Conservation (phyloP, 2,888 invertebrate species). For the Eledona agricola region DNA sequence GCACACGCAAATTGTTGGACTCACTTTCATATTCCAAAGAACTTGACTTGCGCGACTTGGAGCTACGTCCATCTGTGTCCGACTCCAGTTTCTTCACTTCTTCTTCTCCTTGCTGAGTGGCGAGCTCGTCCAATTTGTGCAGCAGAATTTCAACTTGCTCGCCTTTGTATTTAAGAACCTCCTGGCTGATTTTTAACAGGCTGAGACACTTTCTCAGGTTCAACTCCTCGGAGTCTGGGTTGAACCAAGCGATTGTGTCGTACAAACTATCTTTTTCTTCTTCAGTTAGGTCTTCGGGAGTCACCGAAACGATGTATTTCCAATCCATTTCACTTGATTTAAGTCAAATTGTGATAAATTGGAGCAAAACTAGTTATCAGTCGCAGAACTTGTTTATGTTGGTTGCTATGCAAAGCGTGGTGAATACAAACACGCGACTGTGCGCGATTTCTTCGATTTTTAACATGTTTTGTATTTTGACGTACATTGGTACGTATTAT, state of each 20-base stretch:
- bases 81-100: slow-evolving; percentile 57
- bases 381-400: slow-evolving; percentile 56
- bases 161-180: slow-evolving; percentile 73
- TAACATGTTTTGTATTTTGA: slow-evolving; percentile 46
- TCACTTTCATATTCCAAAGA: slow-evolving; percentile 47
- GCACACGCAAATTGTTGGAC: slow-evolving; percentile 8
- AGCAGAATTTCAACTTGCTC: slow-evolving; percentile 70
- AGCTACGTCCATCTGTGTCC: slow-evolving; percentile 55
- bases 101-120: slow-evolving; percentile 62
- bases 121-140: slow-evolving; percentile 65
- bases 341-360: slow-evolving; percentile 32
- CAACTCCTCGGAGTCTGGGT: slow-evolving; percentile 67
- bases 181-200: slow-evolving; percentile 71
- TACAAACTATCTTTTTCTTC: slow-evolving; percentile 72
- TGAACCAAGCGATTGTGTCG: slow-evolving; percentile 70
- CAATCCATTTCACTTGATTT: no score
- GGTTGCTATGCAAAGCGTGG: slow-evolving; percentile 24
- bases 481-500: slow-evolving; percentile 43
- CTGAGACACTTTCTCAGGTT: slow-evolving; percentile 67
- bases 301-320: slow-evolving; percentile 67
- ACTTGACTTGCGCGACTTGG: slow-evolving; percentile 55
- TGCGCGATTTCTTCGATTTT: slow-evolving; percentile 4
- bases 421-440: slow-evolving; percentile 26
- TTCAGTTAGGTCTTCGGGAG: slow-evolving; percentile 66
- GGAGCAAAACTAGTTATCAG: slow-evolving; percentile 36